Evolutionary conservation across 2,113 vertebrate species (phyloP).

Genomic region (Cephalopterus ornatus): DNA sequence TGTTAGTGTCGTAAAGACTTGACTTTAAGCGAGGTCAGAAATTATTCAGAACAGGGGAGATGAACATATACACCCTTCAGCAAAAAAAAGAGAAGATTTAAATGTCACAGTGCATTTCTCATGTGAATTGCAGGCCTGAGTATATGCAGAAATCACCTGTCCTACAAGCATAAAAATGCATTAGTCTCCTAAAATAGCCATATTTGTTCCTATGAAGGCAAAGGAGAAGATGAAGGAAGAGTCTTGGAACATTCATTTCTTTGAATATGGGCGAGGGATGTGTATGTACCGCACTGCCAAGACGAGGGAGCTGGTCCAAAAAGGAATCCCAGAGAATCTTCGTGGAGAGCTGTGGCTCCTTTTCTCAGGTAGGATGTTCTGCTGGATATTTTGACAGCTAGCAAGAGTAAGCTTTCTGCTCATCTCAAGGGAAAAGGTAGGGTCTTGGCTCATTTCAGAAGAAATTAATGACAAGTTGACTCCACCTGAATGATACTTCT

Average conservation of each 20-base stretch:
- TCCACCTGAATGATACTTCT: not conserved
- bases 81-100: not conserved
- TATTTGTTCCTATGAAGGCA: constrained; percentile 72
- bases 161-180: not conserved
- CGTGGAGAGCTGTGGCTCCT: constrained; percentile 95
- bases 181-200: not conserved
- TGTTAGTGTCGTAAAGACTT: not conserved
- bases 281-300: constrained; percentile 97
- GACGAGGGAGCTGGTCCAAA: constrained; percentile 88
- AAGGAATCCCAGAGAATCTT: constrained; percentile 90
- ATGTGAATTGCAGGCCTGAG: not conserved
- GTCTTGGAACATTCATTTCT: constrained; percentile 96
- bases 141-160: not conserved
- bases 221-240: constrained; percentile 98
- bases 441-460: not conserved
- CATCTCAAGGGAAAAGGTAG: not conserved
- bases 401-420: not conserved
- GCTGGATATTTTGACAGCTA: not conserved
- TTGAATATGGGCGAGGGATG: constrained; percentile 92
- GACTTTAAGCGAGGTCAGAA: not conserved
- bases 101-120: not conserved
- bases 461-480: not conserved
- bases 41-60: not conserved
- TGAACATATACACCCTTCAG: not conserved
- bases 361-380: constrained; percentile 79